A percentile compares a stretch with the other conserved stretches of the same genome.
Conservation (phyloP, 2,888 invertebrate species). For the Digitonthophagus gazella region DNA sequence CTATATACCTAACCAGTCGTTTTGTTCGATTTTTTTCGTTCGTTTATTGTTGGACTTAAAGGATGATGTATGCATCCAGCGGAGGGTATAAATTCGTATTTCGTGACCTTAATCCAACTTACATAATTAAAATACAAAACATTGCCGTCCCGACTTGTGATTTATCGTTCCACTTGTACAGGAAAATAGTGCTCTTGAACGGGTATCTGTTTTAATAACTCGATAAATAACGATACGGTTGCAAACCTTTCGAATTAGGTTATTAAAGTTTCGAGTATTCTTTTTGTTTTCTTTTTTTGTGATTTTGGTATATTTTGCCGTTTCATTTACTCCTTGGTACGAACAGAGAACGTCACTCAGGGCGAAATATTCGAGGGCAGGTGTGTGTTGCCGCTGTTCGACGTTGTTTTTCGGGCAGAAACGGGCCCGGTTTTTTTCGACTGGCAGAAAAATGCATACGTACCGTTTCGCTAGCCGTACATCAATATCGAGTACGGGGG, state of each 20-base stretch:
- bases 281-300: not conserved
- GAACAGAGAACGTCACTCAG: not conserved
- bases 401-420: not conserved
- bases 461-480: not conserved
- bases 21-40: not conserved
- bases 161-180: not conserved
- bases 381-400: not conserved
- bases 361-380: not conserved
- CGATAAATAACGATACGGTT: no score
- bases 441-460: constrained; percentile 7
- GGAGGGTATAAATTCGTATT: not conserved
- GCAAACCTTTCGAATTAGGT: not conserved
- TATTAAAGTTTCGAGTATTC: not conserved
- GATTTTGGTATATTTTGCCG: not conserved
- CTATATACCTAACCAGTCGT: not conserved
- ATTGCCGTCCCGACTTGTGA: not conserved
- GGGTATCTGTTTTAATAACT: not conserved
- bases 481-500: constrained; percentile 7
- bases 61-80: not conserved
- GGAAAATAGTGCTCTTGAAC: not conserved
- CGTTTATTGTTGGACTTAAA: not conserved
- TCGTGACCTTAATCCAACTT: not conserved
- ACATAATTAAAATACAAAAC: not conserved
- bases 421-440: not conserved
- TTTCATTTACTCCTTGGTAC: not conserved